phyloP scores from a whole-genome alignment of 2,888 invertebrate genomes.

The Seira ritae region DNA sequence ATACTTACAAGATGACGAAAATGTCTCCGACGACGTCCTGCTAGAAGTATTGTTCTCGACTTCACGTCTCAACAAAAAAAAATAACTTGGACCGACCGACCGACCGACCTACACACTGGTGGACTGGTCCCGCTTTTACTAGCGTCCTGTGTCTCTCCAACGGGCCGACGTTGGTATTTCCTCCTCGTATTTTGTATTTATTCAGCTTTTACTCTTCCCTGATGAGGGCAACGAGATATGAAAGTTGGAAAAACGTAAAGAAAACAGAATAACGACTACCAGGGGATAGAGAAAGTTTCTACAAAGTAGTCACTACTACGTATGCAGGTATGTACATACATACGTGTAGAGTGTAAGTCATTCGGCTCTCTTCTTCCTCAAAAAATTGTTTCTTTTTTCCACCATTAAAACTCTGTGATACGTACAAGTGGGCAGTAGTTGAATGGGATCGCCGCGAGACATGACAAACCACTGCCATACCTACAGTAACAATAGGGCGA shows the following conservation, averaged over 20 bases:
- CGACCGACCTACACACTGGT: background rate
- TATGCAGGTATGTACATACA: too few species aligned
- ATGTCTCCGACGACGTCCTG: background rate
- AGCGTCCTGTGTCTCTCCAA: background rate
- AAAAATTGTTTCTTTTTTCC: too few species aligned
- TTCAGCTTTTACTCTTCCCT: constrained; percentile 16
- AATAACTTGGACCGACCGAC: background rate
- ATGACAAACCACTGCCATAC: constrained; percentile 30
- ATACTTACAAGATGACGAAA: background rate
- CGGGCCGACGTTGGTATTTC: background rate
- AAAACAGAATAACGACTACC: constrained; percentile 46
- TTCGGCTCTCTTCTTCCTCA: background rate
- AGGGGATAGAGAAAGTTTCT: constrained; percentile 24
- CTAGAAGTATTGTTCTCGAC: constrained; percentile 2
- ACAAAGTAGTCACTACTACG: too few species aligned
- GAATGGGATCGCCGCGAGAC: constrained; percentile 13
- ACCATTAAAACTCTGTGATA: too few species aligned
- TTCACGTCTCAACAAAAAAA: background rate
- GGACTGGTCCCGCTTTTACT: constrained; percentile 6
- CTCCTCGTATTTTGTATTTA: background rate
- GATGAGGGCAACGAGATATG: constrained; percentile 37
- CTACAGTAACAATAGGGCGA: too few species aligned
- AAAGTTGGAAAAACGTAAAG: constrained; percentile 11
- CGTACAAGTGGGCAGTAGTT: background rate
- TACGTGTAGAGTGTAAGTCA: background rate